Conservation (phyloP, 1,140 invertebrate genomes). For the Sminthurides bifidus region DNA sequence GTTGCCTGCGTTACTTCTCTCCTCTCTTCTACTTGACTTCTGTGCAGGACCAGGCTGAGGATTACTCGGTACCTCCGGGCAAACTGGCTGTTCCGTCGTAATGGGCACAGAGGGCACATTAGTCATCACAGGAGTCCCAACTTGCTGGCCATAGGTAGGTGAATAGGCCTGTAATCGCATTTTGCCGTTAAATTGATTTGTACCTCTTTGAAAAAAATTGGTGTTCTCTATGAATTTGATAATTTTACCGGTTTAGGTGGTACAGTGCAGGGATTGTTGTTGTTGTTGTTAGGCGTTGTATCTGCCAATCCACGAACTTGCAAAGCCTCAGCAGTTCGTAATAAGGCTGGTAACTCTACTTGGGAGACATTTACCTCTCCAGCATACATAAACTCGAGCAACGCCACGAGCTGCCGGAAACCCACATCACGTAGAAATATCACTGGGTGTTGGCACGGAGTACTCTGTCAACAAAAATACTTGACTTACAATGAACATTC, state of each 20-base stretch:
- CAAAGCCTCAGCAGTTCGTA: slow-evolving; percentile 73
- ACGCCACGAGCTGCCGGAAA: slow-evolving; percentile 63
- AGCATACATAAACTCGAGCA: slow-evolving; percentile 75
- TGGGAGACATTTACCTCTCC: slow-evolving; percentile 84
- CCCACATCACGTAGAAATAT: slow-evolving; percentile 74
- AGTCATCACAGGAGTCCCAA: slow-evolving; percentile 1
- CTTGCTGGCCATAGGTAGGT: neutral
- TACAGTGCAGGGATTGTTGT: neutral
- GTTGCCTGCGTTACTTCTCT: slow-evolving; percentile 1
- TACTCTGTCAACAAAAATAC: slow-evolving; percentile 48
- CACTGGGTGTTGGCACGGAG: slow-evolving; percentile 72
- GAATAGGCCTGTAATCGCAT: neutral
- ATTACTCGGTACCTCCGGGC: neutral
- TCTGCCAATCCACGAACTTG: slow-evolving; percentile 77
- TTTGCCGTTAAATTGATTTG: no score
- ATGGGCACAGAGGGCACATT: slow-evolving; percentile 14
- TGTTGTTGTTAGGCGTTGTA: slow-evolving; percentile 33
- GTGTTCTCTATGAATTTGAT: neutral
- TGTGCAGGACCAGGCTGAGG: neutral
- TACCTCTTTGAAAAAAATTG: no score
- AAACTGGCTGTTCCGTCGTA: neutral
- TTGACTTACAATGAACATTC: neutral
- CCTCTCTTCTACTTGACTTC: slow-evolving; percentile 13
- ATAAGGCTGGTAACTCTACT: slow-evolving; percentile 69
- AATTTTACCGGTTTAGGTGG: slow-evolving; percentile 15